Conservation (phyloP, 2,797 vertebrate genomes). For the Bryconaethiops microstoma region DNA sequence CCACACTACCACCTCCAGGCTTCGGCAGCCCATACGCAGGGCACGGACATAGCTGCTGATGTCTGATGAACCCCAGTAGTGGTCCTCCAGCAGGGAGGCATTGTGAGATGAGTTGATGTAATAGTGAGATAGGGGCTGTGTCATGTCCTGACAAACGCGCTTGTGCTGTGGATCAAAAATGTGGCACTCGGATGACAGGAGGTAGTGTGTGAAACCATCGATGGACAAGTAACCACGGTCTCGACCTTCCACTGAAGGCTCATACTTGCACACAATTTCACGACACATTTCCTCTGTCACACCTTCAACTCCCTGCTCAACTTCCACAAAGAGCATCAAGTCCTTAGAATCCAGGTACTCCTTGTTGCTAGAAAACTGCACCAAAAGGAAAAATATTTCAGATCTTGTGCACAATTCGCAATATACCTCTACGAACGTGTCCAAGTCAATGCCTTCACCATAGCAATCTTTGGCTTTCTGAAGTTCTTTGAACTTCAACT, state of each 20-base stretch:
- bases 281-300: slow-evolving; percentile 87
- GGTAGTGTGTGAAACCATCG: slow-evolving; percentile 92
- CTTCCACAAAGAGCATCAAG: slow-evolving; percentile 89
- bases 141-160: slow-evolving; percentile 92
- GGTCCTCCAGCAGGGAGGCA: slow-evolving; percentile 88
- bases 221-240: slow-evolving; percentile 87
- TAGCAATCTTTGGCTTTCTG: slow-evolving; percentile 87
- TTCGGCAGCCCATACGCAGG: slow-evolving; percentile 89
- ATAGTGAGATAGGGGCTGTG: slow-evolving; percentile 90
- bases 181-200: slow-evolving; percentile 91
- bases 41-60: slow-evolving; percentile 87
- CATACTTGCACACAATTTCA: slow-evolving; percentile 86
- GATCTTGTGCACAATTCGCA: slow-evolving; percentile 92
- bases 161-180: slow-evolving; percentile 93
- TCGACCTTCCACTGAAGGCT: slow-evolving; percentile 87
- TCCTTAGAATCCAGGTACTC: slow-evolving; percentile 91
- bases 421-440: slow-evolving; percentile 87
- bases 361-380: slow-evolving; percentile 95
- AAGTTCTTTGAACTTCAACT: slow-evolving; percentile 92
- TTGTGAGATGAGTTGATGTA: slow-evolving; percentile 93
- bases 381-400: slow-evolving; percentile 90
- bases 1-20: slow-evolving; percentile 89
- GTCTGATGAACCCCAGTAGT: slow-evolving; percentile 89
- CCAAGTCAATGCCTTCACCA: slow-evolving; percentile 79
- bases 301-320: slow-evolving; percentile 90